Percentiles rank a stretch among this genome's conserved stretches.
phyloP scores from a whole-genome alignment of 2,888 invertebrate species.

The Ophion ellenae region DNA sequence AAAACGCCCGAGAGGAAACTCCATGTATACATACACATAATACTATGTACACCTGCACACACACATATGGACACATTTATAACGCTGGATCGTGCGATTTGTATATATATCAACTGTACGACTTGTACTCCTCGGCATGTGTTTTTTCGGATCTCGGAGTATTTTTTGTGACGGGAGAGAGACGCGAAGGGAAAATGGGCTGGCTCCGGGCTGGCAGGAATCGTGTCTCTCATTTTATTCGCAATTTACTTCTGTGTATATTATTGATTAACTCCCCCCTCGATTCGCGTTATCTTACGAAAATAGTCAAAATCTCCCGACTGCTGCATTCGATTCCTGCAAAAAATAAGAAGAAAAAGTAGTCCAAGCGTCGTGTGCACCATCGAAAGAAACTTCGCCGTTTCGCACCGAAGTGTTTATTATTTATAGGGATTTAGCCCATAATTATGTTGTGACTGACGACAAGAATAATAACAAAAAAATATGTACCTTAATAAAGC shows the following conservation, averaged over 20 bases:
- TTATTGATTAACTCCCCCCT: conserved; percentile 32
- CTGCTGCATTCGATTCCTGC: not conserved
- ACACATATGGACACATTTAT: not conserved
- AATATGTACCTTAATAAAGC: conserved; percentile 5
- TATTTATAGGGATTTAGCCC: not conserved
- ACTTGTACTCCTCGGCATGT: not conserved
- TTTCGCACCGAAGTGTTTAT: not conserved
- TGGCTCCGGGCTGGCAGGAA: not conserved
- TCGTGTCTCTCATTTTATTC: conserved; percentile 18
- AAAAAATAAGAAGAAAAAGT: conserved; percentile 19
- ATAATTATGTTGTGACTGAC: conserved; percentile 2
- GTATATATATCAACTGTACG: not conserved
- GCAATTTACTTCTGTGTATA: conserved; percentile 18
- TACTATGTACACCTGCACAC: not conserved
- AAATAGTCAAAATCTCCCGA: conserved; percentile 18
- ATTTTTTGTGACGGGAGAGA: not conserved
- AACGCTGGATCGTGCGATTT: not conserved
- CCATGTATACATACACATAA: not conserved
- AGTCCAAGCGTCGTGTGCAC: not conserved
- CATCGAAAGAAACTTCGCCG: not conserved
- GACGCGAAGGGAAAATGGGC: not conserved
- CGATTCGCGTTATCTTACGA: conserved; percentile 29
- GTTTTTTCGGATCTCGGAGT: not conserved
- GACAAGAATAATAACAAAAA: conserved; percentile 3
- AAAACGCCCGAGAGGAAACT: conserved; percentile 52